Conservation (phyloP, 2,113 vertebrate genomes). For the Ammodytes marinus region DNA sequence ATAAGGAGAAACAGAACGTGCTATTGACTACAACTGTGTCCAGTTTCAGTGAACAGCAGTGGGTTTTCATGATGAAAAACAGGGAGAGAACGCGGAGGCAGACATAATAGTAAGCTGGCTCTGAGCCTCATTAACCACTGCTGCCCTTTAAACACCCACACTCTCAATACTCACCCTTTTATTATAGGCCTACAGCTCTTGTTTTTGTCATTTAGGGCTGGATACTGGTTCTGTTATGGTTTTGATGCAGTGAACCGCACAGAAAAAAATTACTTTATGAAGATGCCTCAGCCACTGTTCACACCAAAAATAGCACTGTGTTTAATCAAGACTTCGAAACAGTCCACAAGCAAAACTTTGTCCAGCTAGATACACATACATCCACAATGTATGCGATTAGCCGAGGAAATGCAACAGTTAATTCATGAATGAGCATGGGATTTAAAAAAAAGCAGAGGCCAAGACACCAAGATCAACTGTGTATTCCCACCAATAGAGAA, state of each 20-base stretch:
- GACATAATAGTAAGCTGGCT: background rate
- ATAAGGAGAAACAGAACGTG: background rate
- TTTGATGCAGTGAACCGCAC: background rate
- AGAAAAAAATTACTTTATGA: background rate
- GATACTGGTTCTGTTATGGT: background rate
- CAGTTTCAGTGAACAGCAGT: background rate
- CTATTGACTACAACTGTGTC: background rate
- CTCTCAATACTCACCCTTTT: background rate
- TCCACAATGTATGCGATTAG: too few species aligned
- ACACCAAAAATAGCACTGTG: too few species aligned
- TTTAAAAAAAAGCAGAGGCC: too few species aligned
- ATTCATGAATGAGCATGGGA: too few species aligned
- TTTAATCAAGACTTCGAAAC: too few species aligned
- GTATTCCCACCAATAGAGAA: background rate
- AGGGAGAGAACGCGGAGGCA: background rate
- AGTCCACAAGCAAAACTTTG: too few species aligned
- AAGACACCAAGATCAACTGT: background rate
- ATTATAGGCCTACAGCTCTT: background rate
- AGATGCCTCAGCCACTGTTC: too few species aligned
- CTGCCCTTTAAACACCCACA: slow-evolving; percentile 3
- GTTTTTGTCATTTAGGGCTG: slow-evolving; percentile 13
- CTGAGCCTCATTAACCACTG: slow-evolving; percentile 19
- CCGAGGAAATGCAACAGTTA: too few species aligned
- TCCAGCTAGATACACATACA: too few species aligned
- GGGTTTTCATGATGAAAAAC: slow-evolving; percentile 11